Evolutionary conservation across 2,888 invertebrate genomes (phyloP), one percentile per base, ranked within the genome.

Genomic region (Hypselothyrea guttata): DNA sequence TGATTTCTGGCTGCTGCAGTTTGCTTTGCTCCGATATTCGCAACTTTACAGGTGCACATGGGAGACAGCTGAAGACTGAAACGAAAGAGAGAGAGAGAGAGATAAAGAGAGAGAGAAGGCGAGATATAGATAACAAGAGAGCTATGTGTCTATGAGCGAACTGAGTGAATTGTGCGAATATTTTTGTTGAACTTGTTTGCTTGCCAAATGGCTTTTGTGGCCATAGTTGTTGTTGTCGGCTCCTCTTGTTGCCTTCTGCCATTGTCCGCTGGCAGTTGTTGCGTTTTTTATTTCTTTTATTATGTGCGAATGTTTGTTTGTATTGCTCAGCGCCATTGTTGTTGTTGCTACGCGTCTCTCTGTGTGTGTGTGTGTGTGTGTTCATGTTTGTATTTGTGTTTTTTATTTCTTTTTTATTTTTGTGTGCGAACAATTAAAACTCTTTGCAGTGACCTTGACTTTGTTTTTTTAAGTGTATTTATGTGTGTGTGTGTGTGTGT

Each of bases 371-470:
- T 56, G 34, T 47, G 48, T 51, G 52, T 61, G 53, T 71, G 53
- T 46, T 57, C 41, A 58, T 72, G 40, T 61, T 58, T 61, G 56
- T 61, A 41, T 78, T 69, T 67, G 57, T 76, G 59, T 59, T 71
- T 74, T 55, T 72, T 61, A 82, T 73, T 67, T 62, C 37, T 53
- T 61, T 38, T 53, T 56, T 64, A 57, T 55, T 41, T 47, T 65
- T 74, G 67, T 84, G 71, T 86, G 81, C 74, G 88, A 89, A 89
- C 89, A 89, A 89, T 89, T 89, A 89, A 81, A 89, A 89, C 88
- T 89, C 88, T 89, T 89, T 87, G 87, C 87, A 87, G 79, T 88
- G 88, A 88, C 88, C 88, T 88, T 88, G 88, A 88, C 88, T 88
- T 89, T 88, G 89, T 88, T 89, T 87, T 87, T 42, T 55, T 49